Base-by-base conservation (phyloP, 30 jellyfish, hydroid and myxozoan genomes). In the Hydractinia echinata region DNA sequence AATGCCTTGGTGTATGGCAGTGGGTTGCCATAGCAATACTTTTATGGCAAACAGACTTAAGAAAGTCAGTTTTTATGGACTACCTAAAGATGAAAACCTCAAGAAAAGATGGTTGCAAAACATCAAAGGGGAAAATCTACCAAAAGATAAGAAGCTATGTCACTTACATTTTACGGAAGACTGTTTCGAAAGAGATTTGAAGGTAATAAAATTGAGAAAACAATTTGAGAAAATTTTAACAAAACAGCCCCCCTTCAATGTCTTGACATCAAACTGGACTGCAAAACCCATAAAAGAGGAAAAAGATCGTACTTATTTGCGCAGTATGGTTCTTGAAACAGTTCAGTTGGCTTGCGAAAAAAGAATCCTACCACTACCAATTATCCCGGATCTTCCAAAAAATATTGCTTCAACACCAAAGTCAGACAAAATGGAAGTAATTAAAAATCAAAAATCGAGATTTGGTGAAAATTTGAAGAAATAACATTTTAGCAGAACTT, bases 21-120 rank as follows among this genome's bases (percentile, higher is more conserved):
- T n/a, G n/a, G n/a, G n/a, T n/a, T n/a, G n/a, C n/a, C n/a, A n/a
- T n/a, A n/a, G n/a, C n/a, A n/a, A n/a, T n/a, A n/a, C n/a, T n/a
- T n/a, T 58, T 58, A 58, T 16, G 19, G 69, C 69, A 58, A 58
- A 58, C 69, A 58, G 69, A 58, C 18, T 58, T 13, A 58, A 58
- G 3, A 58, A 58, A 13, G 19, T 58, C 69, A 58, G 69, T 58
- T 58, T 58, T 58, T 3, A 58, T 58, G 69, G 69, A 58, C 3
- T 58, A 58, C 69, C 69, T 58, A 58, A 58, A 58, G 69, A 58
- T 58, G 69, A 58, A 58, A 58, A 58, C 19, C 69, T 58, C 69
- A 58, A 58, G 69, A 58, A 58, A 58, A 58, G 69, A 58, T 58
- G 69, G 69, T 58, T 58, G 69, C 69, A 58, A 58, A 58, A 58